These are phyloP conservation scores for Platichthys stellatus DNA, from an alignment of 2,113 vertebrate species.

Conservation along the genomic window DNA sequence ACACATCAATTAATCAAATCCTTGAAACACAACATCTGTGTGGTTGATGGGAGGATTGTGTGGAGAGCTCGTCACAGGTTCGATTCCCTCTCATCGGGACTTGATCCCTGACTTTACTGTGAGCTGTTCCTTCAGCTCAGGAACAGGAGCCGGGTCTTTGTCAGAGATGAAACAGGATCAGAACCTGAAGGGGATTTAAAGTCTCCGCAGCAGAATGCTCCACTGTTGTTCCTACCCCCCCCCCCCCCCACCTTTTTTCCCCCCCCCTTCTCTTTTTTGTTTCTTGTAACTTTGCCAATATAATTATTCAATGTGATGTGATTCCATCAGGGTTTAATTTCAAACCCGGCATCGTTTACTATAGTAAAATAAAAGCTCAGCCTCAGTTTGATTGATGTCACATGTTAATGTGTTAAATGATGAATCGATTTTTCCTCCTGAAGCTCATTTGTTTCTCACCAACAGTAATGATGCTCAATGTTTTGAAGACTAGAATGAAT, in stretches of 20 bases:
- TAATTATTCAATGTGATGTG: not conserved
- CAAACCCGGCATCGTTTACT: no score
- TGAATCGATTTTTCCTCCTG: not conserved
- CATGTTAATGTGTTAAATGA: not conserved
- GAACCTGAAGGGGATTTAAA: not conserved
- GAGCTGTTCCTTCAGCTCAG: constrained; percentile 4
- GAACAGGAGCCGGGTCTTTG: constrained; percentile 6
- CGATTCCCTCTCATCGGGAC: constrained; percentile 10
- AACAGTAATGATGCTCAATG: not conserved
- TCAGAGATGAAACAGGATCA: constrained; percentile 13
- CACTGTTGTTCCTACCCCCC: not conserved
- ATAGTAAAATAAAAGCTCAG: no score
- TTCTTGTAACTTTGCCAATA: not conserved
- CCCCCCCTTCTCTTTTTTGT: not conserved
- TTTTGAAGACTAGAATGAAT: not conserved
- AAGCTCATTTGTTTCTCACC: not conserved
- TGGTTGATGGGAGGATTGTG: no score
- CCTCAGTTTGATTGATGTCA: not conserved
- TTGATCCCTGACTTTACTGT: constrained; percentile 7
- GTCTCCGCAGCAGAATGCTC: constrained; percentile 6
- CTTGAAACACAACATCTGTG: no score
- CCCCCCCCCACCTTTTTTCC: not conserved
- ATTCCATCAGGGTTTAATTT: no score
- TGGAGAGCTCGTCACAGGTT: not conserved
- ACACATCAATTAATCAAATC: not conserved